A percentile compares a stretch with the other conserved stretches of the same genome.
phyloP scores from a whole-genome alignment of 2,888 invertebrate species.

The Calliphora vomitoria region DNA sequence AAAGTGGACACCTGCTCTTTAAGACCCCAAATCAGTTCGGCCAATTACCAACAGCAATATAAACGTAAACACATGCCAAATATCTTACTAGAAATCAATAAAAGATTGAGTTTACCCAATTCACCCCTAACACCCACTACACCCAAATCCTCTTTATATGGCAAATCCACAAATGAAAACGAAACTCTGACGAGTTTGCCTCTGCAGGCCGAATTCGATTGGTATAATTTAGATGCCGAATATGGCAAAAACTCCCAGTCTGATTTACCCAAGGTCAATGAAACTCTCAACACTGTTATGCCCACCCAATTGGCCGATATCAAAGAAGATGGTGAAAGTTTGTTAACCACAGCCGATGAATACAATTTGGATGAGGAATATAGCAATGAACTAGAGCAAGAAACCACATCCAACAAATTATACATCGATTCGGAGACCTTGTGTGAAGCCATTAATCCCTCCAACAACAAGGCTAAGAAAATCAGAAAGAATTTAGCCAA shows the following conservation, averaged over 20 bases:
- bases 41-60: conserved; percentile 77
- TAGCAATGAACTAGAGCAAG: conserved; percentile 70
- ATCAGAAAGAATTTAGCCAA: conserved; percentile 80
- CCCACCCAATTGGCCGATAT: conserved; percentile 78
- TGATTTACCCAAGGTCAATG: conserved; percentile 77
- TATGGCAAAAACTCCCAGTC: conserved; percentile 79
- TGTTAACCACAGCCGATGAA: conserved; percentile 80
- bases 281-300: conserved; percentile 74
- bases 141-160: conserved; percentile 66
- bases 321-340: conserved; percentile 79
- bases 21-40: conserved; percentile 74
- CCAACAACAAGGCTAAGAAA: conserved; percentile 76
- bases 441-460: conserved; percentile 72
- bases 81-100: conserved; percentile 83
- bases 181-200: conserved; percentile 78
- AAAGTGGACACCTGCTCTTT: conserved; percentile 65
- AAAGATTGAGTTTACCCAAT: conserved; percentile 80
- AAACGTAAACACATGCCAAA: conserved; percentile 83
- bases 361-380: conserved; percentile 84
- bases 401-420: conserved; percentile 34
- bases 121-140: conserved; percentile 78
- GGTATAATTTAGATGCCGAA: conserved; percentile 84
- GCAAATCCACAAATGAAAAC: conserved; percentile 40
- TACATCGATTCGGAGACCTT: conserved; percentile 36
- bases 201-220: conserved; percentile 84